A percentile compares a stretch with the other conserved stretches of the same genome.
Evolutionary conservation across 2,797 vertebrate species (phyloP).

Genomic region (Lophura swinhoii): DNA sequence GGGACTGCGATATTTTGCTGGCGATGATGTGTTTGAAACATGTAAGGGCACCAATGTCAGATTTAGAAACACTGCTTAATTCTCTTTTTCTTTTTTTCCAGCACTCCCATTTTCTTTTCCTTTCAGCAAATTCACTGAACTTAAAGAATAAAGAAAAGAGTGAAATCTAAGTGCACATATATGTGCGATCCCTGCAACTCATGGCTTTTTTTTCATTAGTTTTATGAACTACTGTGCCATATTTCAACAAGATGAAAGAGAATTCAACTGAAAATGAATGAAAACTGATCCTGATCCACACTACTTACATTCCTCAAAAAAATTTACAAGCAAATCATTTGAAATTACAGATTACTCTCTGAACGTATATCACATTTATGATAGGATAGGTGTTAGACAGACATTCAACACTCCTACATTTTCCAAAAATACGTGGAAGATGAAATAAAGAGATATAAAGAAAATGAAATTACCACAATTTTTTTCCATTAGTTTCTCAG

Average conservation of each 20-base stretch:
- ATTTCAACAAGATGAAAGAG: background rate
- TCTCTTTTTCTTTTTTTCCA: background rate
- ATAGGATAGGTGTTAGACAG: background rate
- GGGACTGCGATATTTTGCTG: background rate
- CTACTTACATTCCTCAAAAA: background rate
- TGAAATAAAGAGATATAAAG: background rate
- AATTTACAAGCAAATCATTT: background rate
- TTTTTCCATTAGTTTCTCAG: background rate
- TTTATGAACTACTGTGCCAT: background rate
- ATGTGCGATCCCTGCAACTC: background rate
- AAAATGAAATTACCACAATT: background rate
- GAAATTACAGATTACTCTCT: background rate
- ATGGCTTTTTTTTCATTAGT: background rate
- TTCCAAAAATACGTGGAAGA: rapidly evolving
- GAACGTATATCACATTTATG: background rate
- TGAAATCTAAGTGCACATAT: background rate
- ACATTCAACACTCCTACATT: background rate
- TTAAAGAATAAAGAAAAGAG: background rate
- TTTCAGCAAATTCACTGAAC: background rate
- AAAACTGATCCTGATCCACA: background rate
- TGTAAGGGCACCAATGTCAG: background rate
- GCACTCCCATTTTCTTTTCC: background rate
- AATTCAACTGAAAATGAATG: background rate
- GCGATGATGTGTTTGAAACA: background rate
- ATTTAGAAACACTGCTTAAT: background rate